Evolutionary conservation across 1,140 invertebrate species (phyloP).

Genomic region (Eulimnadia texana): DNA sequence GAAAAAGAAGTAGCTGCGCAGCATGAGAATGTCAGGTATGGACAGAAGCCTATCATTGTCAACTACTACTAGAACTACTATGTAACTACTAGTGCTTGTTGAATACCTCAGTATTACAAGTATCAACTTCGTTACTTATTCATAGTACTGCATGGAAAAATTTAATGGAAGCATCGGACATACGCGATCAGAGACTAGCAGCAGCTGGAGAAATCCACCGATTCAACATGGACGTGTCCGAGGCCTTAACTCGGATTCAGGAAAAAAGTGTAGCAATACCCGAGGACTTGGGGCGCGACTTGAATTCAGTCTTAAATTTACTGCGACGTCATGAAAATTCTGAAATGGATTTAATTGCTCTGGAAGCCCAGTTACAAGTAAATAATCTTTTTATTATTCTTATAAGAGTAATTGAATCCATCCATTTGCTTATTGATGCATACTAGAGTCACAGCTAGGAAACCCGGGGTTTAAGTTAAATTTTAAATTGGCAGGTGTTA

Average conservation of each 20-base stretch:
- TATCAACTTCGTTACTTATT: background rate
- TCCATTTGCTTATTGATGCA: background rate
- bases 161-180: slow-evolving; percentile 67
- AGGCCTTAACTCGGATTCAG: slow-evolving; percentile 75
- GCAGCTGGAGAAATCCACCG: slow-evolving; percentile 91
- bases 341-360: slow-evolving; percentile 83
- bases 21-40: background rate
- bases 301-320: slow-evolving; percentile 69
- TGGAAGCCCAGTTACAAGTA: slow-evolving; percentile 78
- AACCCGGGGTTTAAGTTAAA: too few relatives aligned
- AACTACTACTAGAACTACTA: too few relatives aligned
- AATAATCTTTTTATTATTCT: background rate
- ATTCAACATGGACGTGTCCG: slow-evolving; percentile 90
- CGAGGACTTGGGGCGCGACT: slow-evolving; percentile 69
- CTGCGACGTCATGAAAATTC: slow-evolving; percentile 82
- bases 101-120: too few relatives aligned
- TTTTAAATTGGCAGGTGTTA: slow-evolving; percentile 40
- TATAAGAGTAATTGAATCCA: background rate
- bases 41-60: too few relatives aligned
- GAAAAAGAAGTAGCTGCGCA: background rate
- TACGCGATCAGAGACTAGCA: slow-evolving; percentile 66
- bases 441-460: background rate
- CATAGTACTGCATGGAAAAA: slow-evolving; percentile 69
- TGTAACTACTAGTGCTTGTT: too few relatives aligned
- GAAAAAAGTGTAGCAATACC: slow-evolving; percentile 72